A percentile compares a stretch with the other conserved stretches of the same genome.
phyloP scores from a whole-genome alignment of 2,888 invertebrate species.

The Lasioglossum lativentre region DNA sequence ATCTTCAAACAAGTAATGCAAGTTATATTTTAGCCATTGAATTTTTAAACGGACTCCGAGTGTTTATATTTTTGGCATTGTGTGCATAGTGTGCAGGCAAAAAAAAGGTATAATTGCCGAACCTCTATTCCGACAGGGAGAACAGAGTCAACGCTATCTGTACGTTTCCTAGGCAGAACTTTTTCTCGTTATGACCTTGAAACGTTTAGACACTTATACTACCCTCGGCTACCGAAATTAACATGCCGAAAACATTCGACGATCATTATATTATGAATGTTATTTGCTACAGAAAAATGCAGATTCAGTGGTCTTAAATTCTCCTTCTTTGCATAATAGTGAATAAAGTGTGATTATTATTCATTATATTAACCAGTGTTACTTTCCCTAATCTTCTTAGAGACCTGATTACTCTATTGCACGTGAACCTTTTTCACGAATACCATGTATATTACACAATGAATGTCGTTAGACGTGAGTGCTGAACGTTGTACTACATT shows the following conservation, averaged over 20 bases:
- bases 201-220: neutral
- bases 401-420: neutral
- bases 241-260: too few species aligned
- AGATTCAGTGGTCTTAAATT: neutral
- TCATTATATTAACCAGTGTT: neutral
- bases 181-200: neutral
- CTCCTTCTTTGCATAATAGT: neutral
- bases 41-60: neutral
- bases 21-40: neutral
- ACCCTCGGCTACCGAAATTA: neutral
- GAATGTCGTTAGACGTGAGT: constrained; percentile 8
- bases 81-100: neutral
- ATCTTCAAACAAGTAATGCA: neutral
- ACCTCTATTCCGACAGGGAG: neutral
- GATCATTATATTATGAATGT: too few species aligned
- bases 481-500: constrained; percentile 16
- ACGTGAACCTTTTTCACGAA: neutral
- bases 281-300: neutral
- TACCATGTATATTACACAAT: too few species aligned
- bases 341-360: neutral
- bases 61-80: too few species aligned
- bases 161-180: neutral
- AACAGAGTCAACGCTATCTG: neutral
- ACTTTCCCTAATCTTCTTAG: neutral
- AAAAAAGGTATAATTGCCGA: neutral